Conservation (phyloP, 2,888 invertebrate genomes). For the Shargacucullia verbasci region DNA sequence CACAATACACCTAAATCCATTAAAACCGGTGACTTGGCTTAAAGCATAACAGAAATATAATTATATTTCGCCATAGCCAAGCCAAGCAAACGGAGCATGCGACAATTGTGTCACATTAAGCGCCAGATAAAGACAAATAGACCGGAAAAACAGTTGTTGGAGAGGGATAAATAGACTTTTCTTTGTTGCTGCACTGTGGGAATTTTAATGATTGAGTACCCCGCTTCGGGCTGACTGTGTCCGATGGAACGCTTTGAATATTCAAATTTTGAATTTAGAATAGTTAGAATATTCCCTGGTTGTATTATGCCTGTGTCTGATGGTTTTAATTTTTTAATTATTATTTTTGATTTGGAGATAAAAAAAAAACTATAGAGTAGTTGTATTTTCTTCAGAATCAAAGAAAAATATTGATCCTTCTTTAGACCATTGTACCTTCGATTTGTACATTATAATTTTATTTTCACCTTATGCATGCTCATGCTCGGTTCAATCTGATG, state of each 20-base stretch:
- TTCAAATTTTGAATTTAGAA: conserved; percentile 59
- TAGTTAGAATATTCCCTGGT: conserved; percentile 36
- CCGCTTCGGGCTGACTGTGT: conserved; percentile 52
- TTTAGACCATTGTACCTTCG: too few relatives aligned
- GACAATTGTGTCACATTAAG: conserved; percentile 85
- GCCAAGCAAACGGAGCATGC: conserved; percentile 85
- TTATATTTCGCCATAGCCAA: conserved; percentile 63
- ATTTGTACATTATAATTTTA: too few relatives aligned
- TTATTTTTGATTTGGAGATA: not conserved
- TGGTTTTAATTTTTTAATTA: conserved; percentile 26
- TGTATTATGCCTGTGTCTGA: conserved; percentile 11
- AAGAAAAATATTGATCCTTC: too few relatives aligned
- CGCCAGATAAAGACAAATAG: conserved; percentile 87
- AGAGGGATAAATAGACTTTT: conserved; percentile 81
- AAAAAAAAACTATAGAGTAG: not conserved
- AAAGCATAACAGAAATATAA: conserved; percentile 64
- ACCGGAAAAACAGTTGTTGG: conserved; percentile 84
- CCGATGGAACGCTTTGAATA: conserved; percentile 58
- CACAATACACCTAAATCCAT: conserved; percentile 49
- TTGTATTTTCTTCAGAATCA: too few relatives aligned
- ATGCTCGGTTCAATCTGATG: too few relatives aligned
- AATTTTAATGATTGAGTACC: conserved; percentile 85
- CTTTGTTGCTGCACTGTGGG: conserved; percentile 73
- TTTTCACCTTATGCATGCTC: too few relatives aligned
- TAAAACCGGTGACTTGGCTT: conserved; percentile 56